A percentile compares a stretch with the other conserved stretches of the same genome.
These are phyloP conservation scores for Meteorus cinctellus DNA, from an alignment of 2,888 invertebrate genomes.

Conservation along the genomic window DNA sequence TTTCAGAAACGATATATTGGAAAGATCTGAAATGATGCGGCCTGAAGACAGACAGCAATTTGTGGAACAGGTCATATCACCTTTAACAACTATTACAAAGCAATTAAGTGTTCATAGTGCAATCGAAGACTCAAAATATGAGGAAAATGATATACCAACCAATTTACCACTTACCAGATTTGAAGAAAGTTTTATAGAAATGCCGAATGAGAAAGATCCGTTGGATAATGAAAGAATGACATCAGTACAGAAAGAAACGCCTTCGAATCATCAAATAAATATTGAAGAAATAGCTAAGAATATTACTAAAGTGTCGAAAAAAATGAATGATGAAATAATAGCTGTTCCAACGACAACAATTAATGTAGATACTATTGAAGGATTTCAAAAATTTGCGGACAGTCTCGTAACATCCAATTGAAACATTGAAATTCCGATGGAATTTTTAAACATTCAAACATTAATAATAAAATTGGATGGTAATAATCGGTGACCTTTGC, in stretches of 20 bases:
- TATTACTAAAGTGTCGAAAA: constrained; percentile 36
- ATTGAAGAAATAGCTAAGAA: constrained; percentile 45
- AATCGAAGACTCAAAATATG: constrained; percentile 57
- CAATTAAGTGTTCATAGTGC: constrained; percentile 62
- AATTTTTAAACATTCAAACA: not conserved
- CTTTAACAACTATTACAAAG: constrained; percentile 65
- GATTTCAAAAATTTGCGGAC: constrained; percentile 63
- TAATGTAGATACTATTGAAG: constrained; percentile 62
- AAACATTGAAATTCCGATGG: constrained; percentile 29
- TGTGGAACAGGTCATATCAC: constrained; percentile 60
- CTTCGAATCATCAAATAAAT: constrained; percentile 47
- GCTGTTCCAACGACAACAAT: constrained; percentile 11
- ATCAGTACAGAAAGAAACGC: constrained; percentile 23
- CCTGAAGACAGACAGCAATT: constrained; percentile 58
- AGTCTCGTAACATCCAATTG: constrained; percentile 58
- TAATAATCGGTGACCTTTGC: constrained; percentile 6
- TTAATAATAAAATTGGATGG: not conserved
- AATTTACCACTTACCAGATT: constrained; percentile 51
- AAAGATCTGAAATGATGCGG: constrained; percentile 58
- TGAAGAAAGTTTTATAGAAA: constrained; percentile 54
- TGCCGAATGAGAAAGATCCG: constrained; percentile 40
- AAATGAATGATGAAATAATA: constrained; percentile 33
- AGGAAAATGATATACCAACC: constrained; percentile 44
- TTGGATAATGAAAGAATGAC: constrained; percentile 40
- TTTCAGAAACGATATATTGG: constrained; percentile 63